These are phyloP conservation scores for Andrena fulva DNA, from an alignment of 2,888 invertebrate species.

Conservation along the genomic window DNA sequence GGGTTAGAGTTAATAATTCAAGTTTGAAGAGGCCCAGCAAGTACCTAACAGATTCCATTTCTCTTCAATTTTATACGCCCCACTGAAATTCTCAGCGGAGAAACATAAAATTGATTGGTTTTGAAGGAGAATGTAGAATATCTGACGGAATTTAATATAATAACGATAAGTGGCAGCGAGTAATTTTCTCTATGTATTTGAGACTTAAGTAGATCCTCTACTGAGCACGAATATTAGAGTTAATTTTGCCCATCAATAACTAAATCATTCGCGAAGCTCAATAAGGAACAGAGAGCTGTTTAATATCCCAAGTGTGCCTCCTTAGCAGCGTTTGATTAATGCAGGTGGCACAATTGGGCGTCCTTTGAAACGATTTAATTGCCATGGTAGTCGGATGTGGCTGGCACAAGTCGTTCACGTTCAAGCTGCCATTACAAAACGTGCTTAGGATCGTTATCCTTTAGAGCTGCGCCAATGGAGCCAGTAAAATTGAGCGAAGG, in stretches of 20 bases:
- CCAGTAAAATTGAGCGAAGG: slow-evolving; percentile 14
- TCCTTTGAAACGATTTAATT: slow-evolving; percentile 42
- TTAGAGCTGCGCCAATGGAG: slow-evolving; percentile 13
- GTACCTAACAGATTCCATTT: no score
- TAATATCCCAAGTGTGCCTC: slow-evolving; percentile 26
- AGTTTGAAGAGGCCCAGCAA: background rate
- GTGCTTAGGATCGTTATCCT: slow-evolving; percentile 20
- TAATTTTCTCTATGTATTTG: no score
- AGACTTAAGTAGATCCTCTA: no score
- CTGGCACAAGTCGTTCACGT: slow-evolving; percentile 4
- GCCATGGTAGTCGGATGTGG: slow-evolving; percentile 18
- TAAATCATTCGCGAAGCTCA: background rate
- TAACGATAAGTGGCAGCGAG: no score
- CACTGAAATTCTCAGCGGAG: no score
- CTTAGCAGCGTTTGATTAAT: slow-evolving; percentile 39
- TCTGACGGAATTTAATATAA: no score
- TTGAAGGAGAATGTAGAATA: no score
- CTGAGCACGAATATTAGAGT: no score
- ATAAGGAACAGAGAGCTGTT: background rate
- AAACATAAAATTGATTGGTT: no score
- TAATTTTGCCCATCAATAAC: background rate
- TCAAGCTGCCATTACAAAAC: slow-evolving; percentile 2
- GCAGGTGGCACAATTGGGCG: slow-evolving; percentile 20
- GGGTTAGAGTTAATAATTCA: background rate
- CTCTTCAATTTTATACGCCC: no score